A percentile compares a stretch with the other conserved stretches of the same genome.
Evolutionary conservation across 30 jellyfish, hydroid and myxozoan species (phyloP).

Genomic region (Mastigias papua): DNA sequence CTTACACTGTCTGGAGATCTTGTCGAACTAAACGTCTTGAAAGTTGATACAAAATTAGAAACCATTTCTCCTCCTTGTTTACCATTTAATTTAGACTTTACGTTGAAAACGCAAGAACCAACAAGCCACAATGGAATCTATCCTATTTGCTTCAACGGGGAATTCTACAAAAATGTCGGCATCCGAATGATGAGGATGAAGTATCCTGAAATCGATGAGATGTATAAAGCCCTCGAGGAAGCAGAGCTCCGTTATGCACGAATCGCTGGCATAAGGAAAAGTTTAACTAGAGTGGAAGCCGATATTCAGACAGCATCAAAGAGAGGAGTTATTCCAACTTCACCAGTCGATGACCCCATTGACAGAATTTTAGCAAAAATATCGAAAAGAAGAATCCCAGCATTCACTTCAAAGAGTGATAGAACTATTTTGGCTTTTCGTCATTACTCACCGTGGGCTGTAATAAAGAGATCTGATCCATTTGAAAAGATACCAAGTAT

Average conservation of each 20-base stretch:
- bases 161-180: constrained; percentile 35
- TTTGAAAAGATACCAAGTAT: not conserved
- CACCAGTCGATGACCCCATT: not conserved
- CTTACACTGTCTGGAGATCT: constrained; percentile 19
- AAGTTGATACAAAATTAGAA: not conserved
- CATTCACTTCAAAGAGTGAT: constrained; percentile 21
- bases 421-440: constrained; percentile 23
- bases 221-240: constrained; percentile 49
- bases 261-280: not conserved
- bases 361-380: not conserved
- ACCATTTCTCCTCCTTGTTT: constrained; percentile 26
- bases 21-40: not conserved
- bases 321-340: not conserved
- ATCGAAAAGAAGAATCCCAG: constrained; percentile 26
- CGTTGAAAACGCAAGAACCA: not conserved
- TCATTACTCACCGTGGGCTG: constrained; percentile 67
- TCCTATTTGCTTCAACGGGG: constrained; percentile 41
- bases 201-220: constrained; percentile 8
- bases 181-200: not conserved
- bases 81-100: constrained; percentile 16
- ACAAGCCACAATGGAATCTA: not conserved
- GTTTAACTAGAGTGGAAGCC: constrained; percentile 5
- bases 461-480: constrained; percentile 16
- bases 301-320: constrained; percentile 11
- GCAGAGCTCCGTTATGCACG: constrained; percentile 43